Base-by-base conservation (phyloP, 2,113 vertebrate genomes). In the Apeltes quadracus region DNA sequence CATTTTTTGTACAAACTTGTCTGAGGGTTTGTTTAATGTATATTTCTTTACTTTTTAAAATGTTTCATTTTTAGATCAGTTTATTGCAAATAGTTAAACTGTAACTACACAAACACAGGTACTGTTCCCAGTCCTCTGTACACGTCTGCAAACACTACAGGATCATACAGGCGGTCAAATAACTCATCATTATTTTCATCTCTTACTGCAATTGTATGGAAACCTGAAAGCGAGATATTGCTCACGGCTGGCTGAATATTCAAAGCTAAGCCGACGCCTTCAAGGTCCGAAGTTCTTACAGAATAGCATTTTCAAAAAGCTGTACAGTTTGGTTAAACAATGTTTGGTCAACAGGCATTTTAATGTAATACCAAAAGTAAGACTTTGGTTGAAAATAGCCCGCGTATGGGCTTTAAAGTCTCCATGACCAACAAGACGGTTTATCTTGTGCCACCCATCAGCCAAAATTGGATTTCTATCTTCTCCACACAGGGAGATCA, bases 201-300 rank as follows among this genome's bases (percentile, higher is more conserved):
- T 39, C 1, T 51, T 27, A 7, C 6, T 34, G 22, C 41, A 55
- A 61, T n/a, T 22, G 32, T 6, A 10, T 34, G 27, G 38, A 48
- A 18, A 59, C 5, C 27, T 16, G 39, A 23, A 36, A 36, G 8
- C 3, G 4, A 16, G 5, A 61, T 3, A 55, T 61, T 36, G 29
- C 58, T 27, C 39, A 39, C 56, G 55, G 54, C 18, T 39, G 23
- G n/a, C 12, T 61, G 23, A 32, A 71, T 36, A 43, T 20, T 70
- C 50, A 41, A 13, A 46, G 16, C 25, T 34, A 5, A 29, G 53
- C 54, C 22, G 2, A 15, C 20, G 4, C 4, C 20, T 63, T 54
- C 56, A 3, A 22, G 32, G 11, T 61, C 13, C 7, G 8, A 5
- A 13, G 3, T n/a, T 36, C 7, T 27, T 61, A 15, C 13, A 11